Base-by-base conservation (phyloP, 2,113 vertebrate species). In the Sapayoa aenigma region DNA sequence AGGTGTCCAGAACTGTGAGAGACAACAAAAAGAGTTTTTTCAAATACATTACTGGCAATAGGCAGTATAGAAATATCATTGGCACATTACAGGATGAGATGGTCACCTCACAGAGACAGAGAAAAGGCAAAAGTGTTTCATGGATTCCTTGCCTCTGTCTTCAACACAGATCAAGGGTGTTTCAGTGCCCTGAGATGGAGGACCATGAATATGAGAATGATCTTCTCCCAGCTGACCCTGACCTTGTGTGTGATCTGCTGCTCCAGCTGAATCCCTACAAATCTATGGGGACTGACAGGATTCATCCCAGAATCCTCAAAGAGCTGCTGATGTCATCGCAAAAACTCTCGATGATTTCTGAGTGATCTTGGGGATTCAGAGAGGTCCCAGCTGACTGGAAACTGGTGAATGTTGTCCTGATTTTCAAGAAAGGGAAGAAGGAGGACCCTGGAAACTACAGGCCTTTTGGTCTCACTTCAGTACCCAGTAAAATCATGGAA, bases 211-310 rank as follows among this genome's bases (percentile, higher is more conserved):
- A 19, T n/a, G 8, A 65, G 20, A 66, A 30, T 28, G 1, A 37
- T 19, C 14, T 59, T 5, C 18, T 44, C 37, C 24, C 55, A 23
- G 8, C 15, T 0, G 0, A 52, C 25, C 31, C 21, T 44, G 37
- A 77, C 27, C 50, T 24, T 15, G 3, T 31, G 13, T 1, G 1
- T 11, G 9, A 37, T 68, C 14, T 59, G 14, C 33, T 69, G 18
- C 21, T 59, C 5, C 16, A 35, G 20, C 35, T 66, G n/a, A 24
- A 49, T 67, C 33, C 35, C 14, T 52, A 22, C 9, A 77, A 77
- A 44, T 44, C 14, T 39, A 31, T 35, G 27, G 37, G 25, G 56
- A 22, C 22, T 68, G 22, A 23, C 37, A 10, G 46, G 46, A 21
- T 47, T 47, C 46, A 47, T 47, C 46, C 46, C 20, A 47, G 46